Evolutionary conservation across 2,888 invertebrate genomes (phyloP).

Genomic region (Tetropium fuscum): DNA sequence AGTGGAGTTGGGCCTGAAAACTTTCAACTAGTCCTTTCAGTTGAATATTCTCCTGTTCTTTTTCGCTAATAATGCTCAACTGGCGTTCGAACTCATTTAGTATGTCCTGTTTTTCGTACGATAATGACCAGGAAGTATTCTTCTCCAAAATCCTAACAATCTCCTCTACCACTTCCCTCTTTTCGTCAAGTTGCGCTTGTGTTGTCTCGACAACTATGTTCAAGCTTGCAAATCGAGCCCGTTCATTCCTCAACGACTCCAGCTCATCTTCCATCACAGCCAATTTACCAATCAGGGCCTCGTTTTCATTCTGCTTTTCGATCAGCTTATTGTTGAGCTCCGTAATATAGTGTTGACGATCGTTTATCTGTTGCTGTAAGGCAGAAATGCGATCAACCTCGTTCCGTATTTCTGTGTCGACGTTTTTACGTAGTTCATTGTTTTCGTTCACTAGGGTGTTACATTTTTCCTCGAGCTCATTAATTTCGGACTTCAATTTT

Average conservation of each 20-base stretch:
- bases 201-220: constrained; percentile 50
- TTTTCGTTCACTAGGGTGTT: constrained; percentile 62
- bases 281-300: constrained; percentile 43
- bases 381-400: constrained; percentile 61
- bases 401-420: constrained; percentile 62
- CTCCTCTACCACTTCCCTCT: constrained; percentile 51
- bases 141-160: constrained; percentile 50
- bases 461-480: constrained; percentile 65
- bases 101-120: constrained; percentile 49
- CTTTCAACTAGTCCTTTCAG: constrained; percentile 22
- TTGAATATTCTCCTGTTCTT: constrained; percentile 27
- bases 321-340: constrained; percentile 52
- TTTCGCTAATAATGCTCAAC: constrained; percentile 28
- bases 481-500: constrained; percentile 64
- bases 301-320: constrained; percentile 53
- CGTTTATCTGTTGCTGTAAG: constrained; percentile 60
- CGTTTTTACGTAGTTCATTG: constrained; percentile 62
- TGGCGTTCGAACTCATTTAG: constrained; percentile 49
- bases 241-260: constrained; percentile 41
- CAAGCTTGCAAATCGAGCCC: constrained; percentile 45
- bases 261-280: constrained; percentile 41
- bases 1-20: constrained; percentile 15
- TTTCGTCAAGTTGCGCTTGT: constrained; percentile 53
- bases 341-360: constrained; percentile 56
- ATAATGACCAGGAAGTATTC: constrained; percentile 43